These are phyloP conservation scores for Ia io DNA, from an alignment of 2,113 vertebrate species.

Conservation along the genomic window DNA sequence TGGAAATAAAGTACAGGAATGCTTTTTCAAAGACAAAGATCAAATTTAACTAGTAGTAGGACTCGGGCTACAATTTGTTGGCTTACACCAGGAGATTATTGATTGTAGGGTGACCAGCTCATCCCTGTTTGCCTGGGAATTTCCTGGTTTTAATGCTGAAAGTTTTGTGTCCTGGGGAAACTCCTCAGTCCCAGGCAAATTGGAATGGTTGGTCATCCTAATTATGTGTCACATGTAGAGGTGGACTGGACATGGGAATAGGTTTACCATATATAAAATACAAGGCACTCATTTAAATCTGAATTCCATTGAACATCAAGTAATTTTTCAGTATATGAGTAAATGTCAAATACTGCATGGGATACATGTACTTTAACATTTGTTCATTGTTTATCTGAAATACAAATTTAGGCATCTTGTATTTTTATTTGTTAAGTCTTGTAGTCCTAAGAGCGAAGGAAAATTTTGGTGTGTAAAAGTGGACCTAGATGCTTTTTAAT, in stretches of 20 bases:
- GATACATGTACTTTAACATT: neutral
- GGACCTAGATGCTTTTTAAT: neutral
- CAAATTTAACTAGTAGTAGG: neutral
- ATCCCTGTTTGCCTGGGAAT: neutral
- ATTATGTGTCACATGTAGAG: neutral
- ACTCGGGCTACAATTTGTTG: neutral
- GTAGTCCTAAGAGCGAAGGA: neutral
- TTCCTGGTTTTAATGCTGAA: neutral
- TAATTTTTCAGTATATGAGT: neutral
- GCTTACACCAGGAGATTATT: neutral
- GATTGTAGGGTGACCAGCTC: neutral
- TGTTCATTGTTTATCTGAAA: neutral
- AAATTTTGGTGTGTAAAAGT: neutral
- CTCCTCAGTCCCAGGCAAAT: neutral
- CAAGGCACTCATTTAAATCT: neutral
- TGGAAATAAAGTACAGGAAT: neutral
- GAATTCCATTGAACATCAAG: neutral
- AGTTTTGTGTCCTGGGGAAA: neutral
- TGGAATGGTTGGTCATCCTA: neutral
- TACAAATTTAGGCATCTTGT: neutral
- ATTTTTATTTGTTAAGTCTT: neutral
- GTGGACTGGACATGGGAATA: neutral
- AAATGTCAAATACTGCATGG: neutral
- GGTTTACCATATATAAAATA: neutral
- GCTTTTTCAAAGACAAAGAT: neutral